These are phyloP conservation scores for Salvator merianae DNA, from an alignment of 2,113 vertebrate genomes.

Conservation along the genomic window DNA sequence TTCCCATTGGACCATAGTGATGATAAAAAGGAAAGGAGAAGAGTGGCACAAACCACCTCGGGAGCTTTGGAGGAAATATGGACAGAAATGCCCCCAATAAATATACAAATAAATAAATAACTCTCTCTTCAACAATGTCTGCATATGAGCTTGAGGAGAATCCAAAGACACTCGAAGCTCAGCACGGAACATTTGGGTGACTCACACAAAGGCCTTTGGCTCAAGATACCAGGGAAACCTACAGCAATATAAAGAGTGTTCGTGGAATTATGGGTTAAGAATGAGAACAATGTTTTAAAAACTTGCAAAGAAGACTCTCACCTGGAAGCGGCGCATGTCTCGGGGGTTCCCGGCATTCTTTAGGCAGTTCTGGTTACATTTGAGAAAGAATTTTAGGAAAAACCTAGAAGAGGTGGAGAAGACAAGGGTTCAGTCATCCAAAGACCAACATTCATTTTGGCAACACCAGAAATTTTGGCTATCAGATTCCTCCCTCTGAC, in stretches of 20 bases:
- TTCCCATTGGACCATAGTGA: no score
- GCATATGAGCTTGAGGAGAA: no score
- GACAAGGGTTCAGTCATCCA: slow-evolving; percentile 12
- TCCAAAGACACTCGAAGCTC: no score
- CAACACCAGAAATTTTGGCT: not conserved
- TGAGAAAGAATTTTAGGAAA: slow-evolving; percentile 75
- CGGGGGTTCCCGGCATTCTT: slow-evolving; percentile 93
- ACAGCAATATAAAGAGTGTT: not conserved
- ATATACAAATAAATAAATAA: no score
- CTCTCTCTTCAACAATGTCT: no score
- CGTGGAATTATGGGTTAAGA: not conserved
- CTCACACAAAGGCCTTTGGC: no score
- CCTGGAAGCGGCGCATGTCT: slow-evolving; percentile 95
- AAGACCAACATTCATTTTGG: not conserved
- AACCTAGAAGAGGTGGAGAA: slow-evolving; percentile 91
- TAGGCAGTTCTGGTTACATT: slow-evolving; percentile 92
- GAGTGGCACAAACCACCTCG: no score
- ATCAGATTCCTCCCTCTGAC: not conserved
- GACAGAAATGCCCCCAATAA: no score
- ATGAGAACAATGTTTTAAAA: not conserved
- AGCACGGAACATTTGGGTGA: no score
- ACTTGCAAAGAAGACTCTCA: slow-evolving; percentile 40
- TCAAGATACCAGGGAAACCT: no score
- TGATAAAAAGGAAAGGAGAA: no score
- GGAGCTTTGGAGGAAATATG: no score